Conservation (phyloP, 2,797 vertebrate genomes). For the Micropoecilia bifurca region DNA sequence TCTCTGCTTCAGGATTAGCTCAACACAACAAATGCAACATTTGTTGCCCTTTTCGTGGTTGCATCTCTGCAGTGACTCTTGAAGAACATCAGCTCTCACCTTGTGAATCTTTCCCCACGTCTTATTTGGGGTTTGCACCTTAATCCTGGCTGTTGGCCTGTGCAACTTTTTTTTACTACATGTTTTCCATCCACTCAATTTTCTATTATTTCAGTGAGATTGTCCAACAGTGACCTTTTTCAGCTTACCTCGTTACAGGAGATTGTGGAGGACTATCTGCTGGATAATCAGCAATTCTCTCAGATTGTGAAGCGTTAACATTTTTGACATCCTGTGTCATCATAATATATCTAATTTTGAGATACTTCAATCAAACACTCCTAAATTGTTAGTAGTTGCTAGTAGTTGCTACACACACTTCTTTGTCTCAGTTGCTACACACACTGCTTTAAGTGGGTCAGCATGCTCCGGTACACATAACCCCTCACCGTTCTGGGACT, state of each 20-base stretch:
- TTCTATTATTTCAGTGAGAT: not conserved
- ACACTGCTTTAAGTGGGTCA: too few relatives aligned
- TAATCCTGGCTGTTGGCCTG: not conserved
- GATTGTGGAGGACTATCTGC: not conserved
- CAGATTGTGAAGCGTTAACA: not conserved
- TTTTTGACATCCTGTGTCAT: not conserved
- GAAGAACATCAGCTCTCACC: not conserved
- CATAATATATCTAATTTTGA: not conserved
- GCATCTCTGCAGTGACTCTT: not conserved
- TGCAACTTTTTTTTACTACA: not conserved
- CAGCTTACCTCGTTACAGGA: not conserved
- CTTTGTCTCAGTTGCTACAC: too few relatives aligned
- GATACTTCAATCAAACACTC: not conserved
- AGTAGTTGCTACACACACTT: too few relatives aligned
- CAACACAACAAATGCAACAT: not conserved
- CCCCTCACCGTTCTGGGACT: too few relatives aligned
- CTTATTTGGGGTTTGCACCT: not conserved
- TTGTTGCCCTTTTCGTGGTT: not conserved
- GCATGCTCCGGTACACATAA: too few relatives aligned
- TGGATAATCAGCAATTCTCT: not conserved
- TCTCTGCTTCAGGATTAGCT: not conserved
- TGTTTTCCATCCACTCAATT: not conserved
- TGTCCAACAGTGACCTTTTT: not conserved
- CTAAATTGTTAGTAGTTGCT: not conserved
- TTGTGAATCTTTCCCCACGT: not conserved